Conservation (phyloP, 2,113 vertebrate species). For the Nothobranchius furzeri region DNA sequence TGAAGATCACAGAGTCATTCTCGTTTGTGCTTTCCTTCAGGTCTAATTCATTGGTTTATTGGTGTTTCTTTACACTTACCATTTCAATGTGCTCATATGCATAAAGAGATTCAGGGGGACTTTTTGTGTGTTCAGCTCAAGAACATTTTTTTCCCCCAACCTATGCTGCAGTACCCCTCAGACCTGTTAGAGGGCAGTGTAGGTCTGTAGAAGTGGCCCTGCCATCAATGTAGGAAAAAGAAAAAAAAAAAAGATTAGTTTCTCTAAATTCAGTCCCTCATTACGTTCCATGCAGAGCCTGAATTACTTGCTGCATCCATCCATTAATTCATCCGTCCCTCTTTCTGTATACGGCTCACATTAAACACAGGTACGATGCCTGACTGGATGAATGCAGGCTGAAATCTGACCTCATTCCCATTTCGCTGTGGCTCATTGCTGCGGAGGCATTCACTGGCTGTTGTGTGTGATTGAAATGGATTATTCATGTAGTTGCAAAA, state of each 20-base stretch:
- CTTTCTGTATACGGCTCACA: constrained; percentile 65
- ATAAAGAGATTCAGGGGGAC: constrained; percentile 7
- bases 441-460: constrained; percentile 27
- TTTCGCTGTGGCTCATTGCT: constrained; percentile 42
- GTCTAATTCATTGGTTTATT: constrained; percentile 33
- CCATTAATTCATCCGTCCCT: constrained; percentile 63
- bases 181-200: constrained; percentile 76
- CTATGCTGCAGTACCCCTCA: constrained; percentile 63
- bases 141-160: constrained; percentile 7
- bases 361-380: constrained; percentile 62
- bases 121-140: constrained; percentile 18
- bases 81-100: constrained; percentile 11
- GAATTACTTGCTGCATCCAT: constrained; percentile 75
- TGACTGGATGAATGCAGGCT: constrained; percentile 52
- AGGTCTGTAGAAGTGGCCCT: constrained; percentile 56
- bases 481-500: constrained; percentile 27
- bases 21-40: constrained; percentile 59
- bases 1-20: constrained; percentile 74
- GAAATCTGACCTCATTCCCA: constrained; percentile 60
- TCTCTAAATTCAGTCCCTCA: constrained; percentile 74
- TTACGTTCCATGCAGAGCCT: constrained; percentile 74
- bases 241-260: constrained; percentile 45
- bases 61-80: constrained; percentile 44
- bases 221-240: background rate
- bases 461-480: constrained; percentile 48